phyloP scores from a whole-genome alignment of 2,797 vertebrate genomes.

The Bovichtus variegatus region DNA sequence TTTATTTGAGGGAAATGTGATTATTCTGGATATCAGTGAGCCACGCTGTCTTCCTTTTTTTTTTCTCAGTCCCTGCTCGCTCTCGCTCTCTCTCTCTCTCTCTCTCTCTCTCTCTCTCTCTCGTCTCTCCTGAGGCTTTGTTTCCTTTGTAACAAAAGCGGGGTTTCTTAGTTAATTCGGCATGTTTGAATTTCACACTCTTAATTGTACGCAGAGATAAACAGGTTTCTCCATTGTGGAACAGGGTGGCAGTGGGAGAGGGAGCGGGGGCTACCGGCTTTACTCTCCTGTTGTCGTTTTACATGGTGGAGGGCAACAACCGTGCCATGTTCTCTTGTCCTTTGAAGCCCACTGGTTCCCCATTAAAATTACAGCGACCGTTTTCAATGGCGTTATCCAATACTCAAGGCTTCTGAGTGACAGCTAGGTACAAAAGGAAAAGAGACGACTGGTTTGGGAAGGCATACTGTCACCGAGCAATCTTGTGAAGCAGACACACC shows the following conservation, averaged over 20 bases:
- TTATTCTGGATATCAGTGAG: slow-evolving; percentile 85
- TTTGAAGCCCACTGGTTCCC: slow-evolving; percentile 77
- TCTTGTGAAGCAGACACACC: slow-evolving; percentile 61
- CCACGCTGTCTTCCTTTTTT: slow-evolving; percentile 64
- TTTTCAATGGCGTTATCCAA: slow-evolving; percentile 81
- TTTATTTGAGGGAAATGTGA: slow-evolving; percentile 81
- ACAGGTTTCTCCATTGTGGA: slow-evolving; percentile 79
- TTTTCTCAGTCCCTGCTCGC: slow-evolving; percentile 36
- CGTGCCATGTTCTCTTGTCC: slow-evolving; percentile 68
- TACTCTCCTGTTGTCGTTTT: slow-evolving; percentile 66
- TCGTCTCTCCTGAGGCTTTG: slow-evolving; percentile 79
- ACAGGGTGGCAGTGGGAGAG: slow-evolving; percentile 45
- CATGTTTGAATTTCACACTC: slow-evolving; percentile 87
- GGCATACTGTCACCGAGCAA: slow-evolving; percentile 54
- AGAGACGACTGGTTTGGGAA: slow-evolving; percentile 53
- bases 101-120: slow-evolving; percentile 53
- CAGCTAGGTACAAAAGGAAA: slow-evolving; percentile 71
- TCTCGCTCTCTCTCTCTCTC: slow-evolving; percentile 49
- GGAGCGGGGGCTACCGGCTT: slow-evolving; percentile 47
- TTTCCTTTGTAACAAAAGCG: slow-evolving; percentile 85
- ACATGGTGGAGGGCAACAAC: slow-evolving; percentile 72
- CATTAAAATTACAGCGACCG: slow-evolving; percentile 74
- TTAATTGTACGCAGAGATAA: slow-evolving; percentile 85
- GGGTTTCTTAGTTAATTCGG: slow-evolving; percentile 84
- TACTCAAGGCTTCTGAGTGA: slow-evolving; percentile 78